phyloP scores from a whole-genome alignment of 2,113 vertebrate genomes.

The Empidonax alnorum region DNA sequence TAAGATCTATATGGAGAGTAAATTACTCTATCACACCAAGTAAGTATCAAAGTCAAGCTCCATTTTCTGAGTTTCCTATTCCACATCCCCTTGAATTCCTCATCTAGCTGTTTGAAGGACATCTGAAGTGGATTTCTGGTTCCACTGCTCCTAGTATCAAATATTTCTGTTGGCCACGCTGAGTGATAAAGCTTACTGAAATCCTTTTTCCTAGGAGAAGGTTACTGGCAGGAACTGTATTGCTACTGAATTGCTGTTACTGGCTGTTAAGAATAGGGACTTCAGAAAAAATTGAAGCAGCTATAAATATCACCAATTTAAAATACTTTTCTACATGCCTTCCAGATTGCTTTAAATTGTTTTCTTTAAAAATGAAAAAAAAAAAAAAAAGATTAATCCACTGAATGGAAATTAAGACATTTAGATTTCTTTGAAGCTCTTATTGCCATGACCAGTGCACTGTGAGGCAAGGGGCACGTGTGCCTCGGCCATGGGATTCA shows the following conservation, averaged over 20 bases:
- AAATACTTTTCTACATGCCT: conserved; percentile 59
- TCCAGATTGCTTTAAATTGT: conserved; percentile 44
- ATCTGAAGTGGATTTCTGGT: conserved; percentile 76
- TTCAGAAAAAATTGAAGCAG: conserved; percentile 42
- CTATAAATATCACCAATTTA: conserved; percentile 67
- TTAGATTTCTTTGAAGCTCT: conserved; percentile 16
- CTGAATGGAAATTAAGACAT: neutral
- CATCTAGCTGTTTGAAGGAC: conserved; percentile 71
- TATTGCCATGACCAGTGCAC: neutral
- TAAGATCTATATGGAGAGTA: conserved; percentile 72
- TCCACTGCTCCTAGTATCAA: conserved; percentile 36
- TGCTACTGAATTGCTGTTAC: conserved; percentile 64
- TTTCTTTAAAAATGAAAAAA: conserved; percentile 36
- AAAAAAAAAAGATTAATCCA: neutral
- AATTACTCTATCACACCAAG: conserved; percentile 78
- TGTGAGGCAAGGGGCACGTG: neutral
- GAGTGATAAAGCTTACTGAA: conserved; percentile 70
- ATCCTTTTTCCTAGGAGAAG: conserved; percentile 69
- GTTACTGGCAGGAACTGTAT: conserved; percentile 67
- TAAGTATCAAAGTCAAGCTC: conserved; percentile 78
- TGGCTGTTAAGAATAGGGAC: conserved; percentile 62
- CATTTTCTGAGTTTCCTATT: conserved; percentile 71
- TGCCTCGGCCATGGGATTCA: neutral
- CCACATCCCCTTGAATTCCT: conserved; percentile 72
- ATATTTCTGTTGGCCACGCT: conserved; percentile 68